A percentile compares a stretch with the other conserved stretches of the same genome.
Evolutionary conservation across 1,140 invertebrate species (phyloP).

Genomic region (Drosophila ananassae): DNA sequence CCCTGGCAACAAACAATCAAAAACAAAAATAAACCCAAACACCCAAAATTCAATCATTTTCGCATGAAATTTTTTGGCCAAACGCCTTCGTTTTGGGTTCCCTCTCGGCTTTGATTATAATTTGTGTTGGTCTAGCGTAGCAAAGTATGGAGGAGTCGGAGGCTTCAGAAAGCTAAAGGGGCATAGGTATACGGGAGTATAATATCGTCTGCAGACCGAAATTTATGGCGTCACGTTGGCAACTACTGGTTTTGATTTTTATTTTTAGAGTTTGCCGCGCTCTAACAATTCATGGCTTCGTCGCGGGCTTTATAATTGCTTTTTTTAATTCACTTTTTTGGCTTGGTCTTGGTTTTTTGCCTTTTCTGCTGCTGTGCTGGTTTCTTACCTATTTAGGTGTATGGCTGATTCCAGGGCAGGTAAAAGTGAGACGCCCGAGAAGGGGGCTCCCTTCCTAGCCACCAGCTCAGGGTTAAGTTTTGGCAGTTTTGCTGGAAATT

Average conservation of each 20-base stretch:
- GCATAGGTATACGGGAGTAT: background rate
- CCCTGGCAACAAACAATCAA: constrained; percentile 2
- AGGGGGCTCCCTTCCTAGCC: background rate
- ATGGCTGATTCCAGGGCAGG: constrained; percentile 17
- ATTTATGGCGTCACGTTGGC: constrained; percentile 63
- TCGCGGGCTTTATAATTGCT: constrained; percentile 38
- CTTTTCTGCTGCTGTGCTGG: background rate
- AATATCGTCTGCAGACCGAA: constrained; percentile 31
- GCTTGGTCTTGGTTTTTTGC: constrained; percentile 2
- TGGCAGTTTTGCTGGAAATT: constrained; percentile 13
- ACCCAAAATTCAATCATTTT: constrained; percentile 32
- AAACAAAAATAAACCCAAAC: constrained; percentile 22
- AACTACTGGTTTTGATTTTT: constrained; percentile 67
- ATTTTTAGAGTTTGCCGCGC: constrained; percentile 47
- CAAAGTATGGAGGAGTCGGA: constrained; percentile 6
- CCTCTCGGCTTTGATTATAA: constrained; percentile 38
- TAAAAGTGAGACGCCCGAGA: constrained; percentile 27
- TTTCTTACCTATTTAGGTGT: constrained; percentile 16
- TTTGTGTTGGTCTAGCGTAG: constrained; percentile 28
- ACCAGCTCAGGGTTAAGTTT: constrained; percentile 17
- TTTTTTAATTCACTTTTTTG: constrained; percentile 41
- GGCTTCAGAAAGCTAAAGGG: background rate
- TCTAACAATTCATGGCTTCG: constrained; percentile 48
- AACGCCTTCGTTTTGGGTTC: constrained; percentile 33
- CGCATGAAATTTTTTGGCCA: constrained; percentile 33